Evolutionary conservation across 2,113 vertebrate species (phyloP), one percentile per base, ranked within the genome.

Genomic region (Columba livia): DNA sequence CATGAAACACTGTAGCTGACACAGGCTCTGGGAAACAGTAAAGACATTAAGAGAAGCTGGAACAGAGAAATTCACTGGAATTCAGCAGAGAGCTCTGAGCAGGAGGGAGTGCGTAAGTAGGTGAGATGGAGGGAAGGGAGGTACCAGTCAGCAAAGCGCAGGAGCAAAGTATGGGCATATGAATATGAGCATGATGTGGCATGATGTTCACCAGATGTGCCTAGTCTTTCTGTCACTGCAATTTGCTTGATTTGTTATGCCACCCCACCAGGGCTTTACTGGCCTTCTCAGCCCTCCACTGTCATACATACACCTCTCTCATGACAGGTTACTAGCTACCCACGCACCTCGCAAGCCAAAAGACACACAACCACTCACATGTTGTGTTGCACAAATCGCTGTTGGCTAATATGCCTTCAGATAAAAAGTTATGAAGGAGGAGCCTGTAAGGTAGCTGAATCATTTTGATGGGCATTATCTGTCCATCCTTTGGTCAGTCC

Each of bases 311-410:
- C 26, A 13, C 24, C 11, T 72, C 12, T 65, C 21, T 42, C 2
- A 1, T 61, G 58, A 50, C 15, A 28, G 10, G 2, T 69, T 67
- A 14, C 36, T 69, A 71, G 44, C 12, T 53, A 65, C 61, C 56
- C 60, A 34, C 1, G 2, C 24, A 16, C 16, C 11, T 65, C 2
- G 1, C 8, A 32, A 54, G 53, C 38, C 2, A 3, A 11, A 4
- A 88, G 74, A 57, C 40, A 18, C 29, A 32, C 24, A 58, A 14
- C 18, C n/a, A 28, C 47, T 90, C 42, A 42, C 42, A 42, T 42
- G 40, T 70, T 79, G 5, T 40, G 23, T 69, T 50, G 58, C 31
- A 31, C 34, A 42, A 9, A 60, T 10, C 25, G 15, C 5, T 3
- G 78, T 71, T 67, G 19, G 18, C 44, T 74, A 74, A 62, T 62